phyloP scores from a whole-genome alignment of 2,888 invertebrate genomes.

The Onchidella celtica region DNA sequence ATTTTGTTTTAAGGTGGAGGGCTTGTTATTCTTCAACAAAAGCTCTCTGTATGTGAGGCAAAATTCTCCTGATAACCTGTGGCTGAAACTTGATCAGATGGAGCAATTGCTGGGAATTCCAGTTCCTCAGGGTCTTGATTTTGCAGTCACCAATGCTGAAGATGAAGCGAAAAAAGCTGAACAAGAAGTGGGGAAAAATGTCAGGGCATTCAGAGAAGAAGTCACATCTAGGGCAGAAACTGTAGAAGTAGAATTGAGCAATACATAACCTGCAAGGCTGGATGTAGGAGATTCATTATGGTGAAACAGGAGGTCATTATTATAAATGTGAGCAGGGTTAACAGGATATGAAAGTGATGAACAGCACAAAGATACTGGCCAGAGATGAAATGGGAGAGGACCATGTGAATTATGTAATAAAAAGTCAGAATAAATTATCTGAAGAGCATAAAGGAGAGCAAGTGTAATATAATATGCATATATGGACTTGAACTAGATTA shows the following conservation, averaged over 20 bases:
- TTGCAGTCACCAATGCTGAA: conserved; percentile 2
- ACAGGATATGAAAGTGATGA: background rate
- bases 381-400: too few species aligned
- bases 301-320: background rate
- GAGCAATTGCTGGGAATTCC: conserved; percentile 45
- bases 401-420: too few species aligned
- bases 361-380: too few species aligned
- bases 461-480: too few species aligned
- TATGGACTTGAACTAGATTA: too few species aligned
- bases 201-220: conserved; percentile 19
- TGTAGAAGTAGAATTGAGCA: background rate
- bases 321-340: background rate
- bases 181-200: conserved; percentile 35
- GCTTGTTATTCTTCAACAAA: conserved; percentile 51
- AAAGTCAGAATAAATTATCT: too few species aligned
- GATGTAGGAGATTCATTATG: background rate
- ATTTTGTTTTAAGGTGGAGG: conserved; percentile 48
- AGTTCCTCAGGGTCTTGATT: conserved; percentile 37
- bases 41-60: conserved; percentile 22
- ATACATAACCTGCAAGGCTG: background rate
- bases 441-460: too few species aligned
- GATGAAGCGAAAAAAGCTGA: conserved; percentile 20
- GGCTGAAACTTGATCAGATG: conserved; percentile 48
- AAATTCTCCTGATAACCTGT: conserved; percentile 37
- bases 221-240: conserved; percentile 1